Base-by-base conservation (phyloP, 2,888 invertebrate species). In the Tenthredo distinguenda region DNA sequence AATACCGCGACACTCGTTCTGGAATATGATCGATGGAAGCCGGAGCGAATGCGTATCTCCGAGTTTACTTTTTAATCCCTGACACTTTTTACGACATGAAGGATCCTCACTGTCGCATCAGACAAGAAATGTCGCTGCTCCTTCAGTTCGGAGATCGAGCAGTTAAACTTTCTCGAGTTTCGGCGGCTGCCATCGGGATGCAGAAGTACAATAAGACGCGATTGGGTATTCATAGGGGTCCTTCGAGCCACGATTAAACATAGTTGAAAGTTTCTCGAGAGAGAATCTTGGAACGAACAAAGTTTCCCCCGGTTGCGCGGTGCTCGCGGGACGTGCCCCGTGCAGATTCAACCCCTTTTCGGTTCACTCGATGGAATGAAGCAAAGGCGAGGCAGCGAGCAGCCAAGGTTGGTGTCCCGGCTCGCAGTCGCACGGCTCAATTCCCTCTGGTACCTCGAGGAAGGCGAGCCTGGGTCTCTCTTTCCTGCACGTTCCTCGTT, bases 181-280 rank as follows among this genome's bases (percentile, higher is more conserved):
- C 10, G 21, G 40, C 10, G 21, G 40, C 37, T 15, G 12, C 40
- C 81, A 62, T 58, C 81, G 62, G 50, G 58, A 62, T 81, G 81
- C 81, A 81, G 62, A 81, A 62, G 81, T 81, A 81, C 81, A 81
- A 81, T 81, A 62, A 81, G 81, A 81, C 62, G 58, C 81, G 81
- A 81, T 81, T 81, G 81, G 81, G 81, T 81, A 81, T 81, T 81
- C 81, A 81, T 81, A 81, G 81, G 81, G 81, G 81, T 62, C 81
- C 81, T 81, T 81, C 81, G 58, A 58, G 81, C 34, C 81, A 26
- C 81, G 81, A 81, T 81, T 81, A 81, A 81, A 81, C 81, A 81
- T 81, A 81, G 81, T 81, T 81, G 81, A 81, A 81, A 81, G 81
- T 81, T 81, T 62, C 81, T 58, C 62, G 37, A 18, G 15, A 21